phyloP scores from a whole-genome alignment of 1,140 invertebrate species.

The Bombus ignitus region DNA sequence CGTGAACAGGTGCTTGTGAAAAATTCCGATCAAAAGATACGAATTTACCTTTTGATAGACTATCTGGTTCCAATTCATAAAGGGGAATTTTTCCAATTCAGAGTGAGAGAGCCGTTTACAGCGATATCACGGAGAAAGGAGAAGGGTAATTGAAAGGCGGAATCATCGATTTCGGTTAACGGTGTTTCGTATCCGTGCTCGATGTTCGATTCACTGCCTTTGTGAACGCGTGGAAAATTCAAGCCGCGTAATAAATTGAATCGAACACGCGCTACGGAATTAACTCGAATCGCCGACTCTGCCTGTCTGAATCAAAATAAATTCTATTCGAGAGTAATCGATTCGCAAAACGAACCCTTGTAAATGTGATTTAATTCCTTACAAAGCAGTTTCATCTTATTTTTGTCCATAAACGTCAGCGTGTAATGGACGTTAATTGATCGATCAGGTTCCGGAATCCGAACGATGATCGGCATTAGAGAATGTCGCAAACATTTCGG shows the following conservation, averaged over 20 bases:
- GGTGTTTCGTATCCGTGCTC: neutral
- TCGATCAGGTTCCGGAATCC: neutral
- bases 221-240: neutral
- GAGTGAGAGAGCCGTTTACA: neutral
- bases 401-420: neutral
- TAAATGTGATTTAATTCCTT: neutral
- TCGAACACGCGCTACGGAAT: neutral
- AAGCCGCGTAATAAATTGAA: slow-evolving; percentile 6
- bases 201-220: neutral
- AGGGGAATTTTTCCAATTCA: neutral
- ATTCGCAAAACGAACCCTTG: neutral
- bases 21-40: neutral
- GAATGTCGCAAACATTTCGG: neutral
- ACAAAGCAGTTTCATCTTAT: neutral
- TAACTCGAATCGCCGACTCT: neutral
- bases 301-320: neutral
- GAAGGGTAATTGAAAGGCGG: slow-evolving; percentile 27
- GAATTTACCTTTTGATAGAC: neutral
- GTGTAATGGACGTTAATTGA: neutral
- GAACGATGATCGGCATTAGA: neutral
- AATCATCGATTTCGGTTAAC: slow-evolving; percentile 31
- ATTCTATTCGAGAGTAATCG: neutral
- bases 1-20: neutral
- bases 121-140: neutral
- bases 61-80: neutral